Evolutionary conservation across 2,113 vertebrate genomes (phyloP), one percentile per base, ranked within the genome.

Genomic region (Paradoxurus hermaphroditus): DNA sequence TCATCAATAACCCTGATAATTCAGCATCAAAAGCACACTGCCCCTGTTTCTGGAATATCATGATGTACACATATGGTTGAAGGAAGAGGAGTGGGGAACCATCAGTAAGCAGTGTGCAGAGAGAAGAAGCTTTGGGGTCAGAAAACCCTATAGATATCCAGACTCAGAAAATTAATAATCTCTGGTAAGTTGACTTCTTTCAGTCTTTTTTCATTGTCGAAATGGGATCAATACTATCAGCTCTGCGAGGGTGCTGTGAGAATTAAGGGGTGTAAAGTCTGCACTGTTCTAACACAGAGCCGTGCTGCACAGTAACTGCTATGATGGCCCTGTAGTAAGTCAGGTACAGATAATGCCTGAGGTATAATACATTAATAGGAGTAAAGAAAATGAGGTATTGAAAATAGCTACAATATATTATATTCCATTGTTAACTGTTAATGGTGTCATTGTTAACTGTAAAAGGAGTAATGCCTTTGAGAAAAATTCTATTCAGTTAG

Each of bases 401-500:
- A 91, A 56, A 92, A 83, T 62, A 89, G 62, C 8, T 93, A 67
- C 95, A 95, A 78, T 44, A 59, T 27, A 77, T 51, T 81, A 34
- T 0, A 14, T 83, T n/a, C n/a, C 67, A 91, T 10, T 91, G 85
- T 86, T 79, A 63, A 68, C 81, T 86, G 16, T 63, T 83, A 83
- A 91, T 65, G 79, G n/a, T 78, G 49, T 82, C 93, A 98, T 94
- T 91, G n/a, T n/a, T n/a, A n/a, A n/a, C n/a, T n/a, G n/a, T n/a
- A n/a, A n/a, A n/a, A 98, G 68, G 91, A 95, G n/a, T 73, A 84
- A 68, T 67, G 27, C 7, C 67, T 84, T 98, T 97, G 84, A 97
- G 75, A 95, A 97, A 97, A 97, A 95, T 8, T 77, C 19, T 93
- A 89, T 97, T 98, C 94, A 79, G 68, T 53, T 90, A 92, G 53